phyloP scores from a whole-genome alignment of 2,113 vertebrate genomes.

The Chloebia gouldiae region DNA sequence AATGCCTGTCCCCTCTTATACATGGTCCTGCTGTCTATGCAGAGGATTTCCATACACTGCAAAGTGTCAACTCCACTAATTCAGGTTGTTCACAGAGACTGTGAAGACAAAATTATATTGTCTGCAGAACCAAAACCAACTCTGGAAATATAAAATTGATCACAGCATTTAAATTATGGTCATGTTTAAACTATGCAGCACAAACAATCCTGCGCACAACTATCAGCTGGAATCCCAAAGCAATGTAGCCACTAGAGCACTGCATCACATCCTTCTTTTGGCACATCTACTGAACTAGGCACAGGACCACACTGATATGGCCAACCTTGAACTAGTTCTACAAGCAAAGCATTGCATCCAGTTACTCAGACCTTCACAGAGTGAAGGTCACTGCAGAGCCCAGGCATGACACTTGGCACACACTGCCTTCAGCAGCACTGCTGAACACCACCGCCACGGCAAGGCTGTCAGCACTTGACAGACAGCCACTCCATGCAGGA shows the following conservation, averaged over 20 bases:
- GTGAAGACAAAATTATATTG: not conserved
- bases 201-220: fast-evolving
- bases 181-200: not conserved
- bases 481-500: not conserved
- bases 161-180: not conserved
- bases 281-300: fast-evolving
- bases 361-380: not conserved
- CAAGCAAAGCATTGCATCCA: not conserved
- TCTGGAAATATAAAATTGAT: not conserved
- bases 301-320: not conserved
- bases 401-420: fast-evolving
- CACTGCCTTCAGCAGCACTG: not conserved
- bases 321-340: not conserved
- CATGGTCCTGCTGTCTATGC: not conserved
- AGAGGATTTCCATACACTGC: not conserved
- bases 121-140: not conserved
- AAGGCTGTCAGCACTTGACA: not conserved
- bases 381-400: not conserved
- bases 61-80: not conserved
- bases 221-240: not conserved
- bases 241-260: not conserved
- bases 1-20: not conserved
- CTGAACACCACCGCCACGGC: fast-evolving
- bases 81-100: fast-evolving
- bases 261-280: not conserved